Conservation (phyloP, 2,113 vertebrate genomes). For the Ursus arctos region DNA sequence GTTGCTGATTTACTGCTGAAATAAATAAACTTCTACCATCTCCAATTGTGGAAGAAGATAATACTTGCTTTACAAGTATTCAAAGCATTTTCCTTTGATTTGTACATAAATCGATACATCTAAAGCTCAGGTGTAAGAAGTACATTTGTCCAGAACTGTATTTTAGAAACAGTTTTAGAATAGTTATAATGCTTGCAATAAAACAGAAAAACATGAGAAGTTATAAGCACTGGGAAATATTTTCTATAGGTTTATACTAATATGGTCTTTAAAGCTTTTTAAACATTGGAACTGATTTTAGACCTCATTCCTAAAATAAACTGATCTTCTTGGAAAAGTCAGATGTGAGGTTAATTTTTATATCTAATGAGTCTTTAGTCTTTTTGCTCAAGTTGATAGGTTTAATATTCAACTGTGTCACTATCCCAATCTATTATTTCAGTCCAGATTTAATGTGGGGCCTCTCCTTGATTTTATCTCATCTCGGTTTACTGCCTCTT, state of each 20-base stretch:
- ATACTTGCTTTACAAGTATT: background rate
- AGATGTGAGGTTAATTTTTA: background rate
- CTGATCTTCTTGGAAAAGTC: background rate
- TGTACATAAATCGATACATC: background rate
- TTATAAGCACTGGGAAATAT: background rate
- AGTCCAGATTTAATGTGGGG: background rate
- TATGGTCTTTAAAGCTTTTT: background rate
- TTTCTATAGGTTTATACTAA: background rate
- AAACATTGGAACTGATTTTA: background rate
- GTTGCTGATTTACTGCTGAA: background rate
- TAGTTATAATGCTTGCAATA: background rate
- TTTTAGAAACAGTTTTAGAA: slow-evolving; percentile 75
- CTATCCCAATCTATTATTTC: background rate
- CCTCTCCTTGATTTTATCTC: background rate
- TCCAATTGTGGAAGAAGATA: background rate
- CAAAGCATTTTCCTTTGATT: background rate
- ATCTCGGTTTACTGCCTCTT: background rate
- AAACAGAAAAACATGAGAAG: background rate
- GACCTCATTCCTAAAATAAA: background rate
- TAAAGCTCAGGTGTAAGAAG: background rate
- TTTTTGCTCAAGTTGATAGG: background rate
- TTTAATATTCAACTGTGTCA: background rate
- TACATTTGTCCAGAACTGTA: slow-evolving; percentile 51
- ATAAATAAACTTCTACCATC: background rate
- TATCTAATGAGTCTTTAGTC: background rate